Evolutionary conservation across 2,888 invertebrate genomes (phyloP).

Genomic region (Podabrus alpinus): DNA sequence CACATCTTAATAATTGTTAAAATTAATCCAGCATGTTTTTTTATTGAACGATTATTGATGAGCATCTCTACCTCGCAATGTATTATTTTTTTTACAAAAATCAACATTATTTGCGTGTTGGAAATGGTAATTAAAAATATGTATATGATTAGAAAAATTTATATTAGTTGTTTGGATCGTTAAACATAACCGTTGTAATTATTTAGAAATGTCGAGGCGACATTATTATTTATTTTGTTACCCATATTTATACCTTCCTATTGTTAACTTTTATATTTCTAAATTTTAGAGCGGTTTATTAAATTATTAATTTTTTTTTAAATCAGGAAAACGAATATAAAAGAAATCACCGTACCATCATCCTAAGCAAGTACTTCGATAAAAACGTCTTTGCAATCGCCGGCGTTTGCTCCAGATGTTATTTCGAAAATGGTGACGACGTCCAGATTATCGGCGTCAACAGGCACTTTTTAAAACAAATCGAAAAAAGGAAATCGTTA

Average conservation of each 20-base stretch:
- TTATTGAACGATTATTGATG: not conserved
- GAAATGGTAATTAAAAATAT: not conserved
- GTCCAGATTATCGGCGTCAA: slow-evolving; percentile 40
- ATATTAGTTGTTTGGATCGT: not conserved
- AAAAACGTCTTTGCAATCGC: slow-evolving; percentile 40
- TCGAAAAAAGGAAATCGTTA: not conserved
- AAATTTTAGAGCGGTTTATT: not conserved
- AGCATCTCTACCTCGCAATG: not conserved
- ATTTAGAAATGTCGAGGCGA: not conserved
- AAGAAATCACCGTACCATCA: slow-evolving; percentile 2
- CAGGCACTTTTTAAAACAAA: slow-evolving; percentile 33
- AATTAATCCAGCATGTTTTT: not conserved
- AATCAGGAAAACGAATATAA: not conserved
- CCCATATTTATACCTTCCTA: not conserved
- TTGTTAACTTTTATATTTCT: not conserved
- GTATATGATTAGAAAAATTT: not conserved
- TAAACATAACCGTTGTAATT: not conserved
- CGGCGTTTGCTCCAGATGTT: slow-evolving; percentile 40
- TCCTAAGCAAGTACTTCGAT: slow-evolving; percentile 38
- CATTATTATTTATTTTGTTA: slow-evolving; percentile 1
- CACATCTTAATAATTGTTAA: not conserved
- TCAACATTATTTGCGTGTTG: not conserved
- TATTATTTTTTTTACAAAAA: not conserved
- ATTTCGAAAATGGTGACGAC: slow-evolving; percentile 33
- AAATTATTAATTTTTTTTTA: slow-evolving; percentile 1